Conservation (phyloP, 2,797 vertebrate genomes). For the Artibeus lituratus region DNA sequence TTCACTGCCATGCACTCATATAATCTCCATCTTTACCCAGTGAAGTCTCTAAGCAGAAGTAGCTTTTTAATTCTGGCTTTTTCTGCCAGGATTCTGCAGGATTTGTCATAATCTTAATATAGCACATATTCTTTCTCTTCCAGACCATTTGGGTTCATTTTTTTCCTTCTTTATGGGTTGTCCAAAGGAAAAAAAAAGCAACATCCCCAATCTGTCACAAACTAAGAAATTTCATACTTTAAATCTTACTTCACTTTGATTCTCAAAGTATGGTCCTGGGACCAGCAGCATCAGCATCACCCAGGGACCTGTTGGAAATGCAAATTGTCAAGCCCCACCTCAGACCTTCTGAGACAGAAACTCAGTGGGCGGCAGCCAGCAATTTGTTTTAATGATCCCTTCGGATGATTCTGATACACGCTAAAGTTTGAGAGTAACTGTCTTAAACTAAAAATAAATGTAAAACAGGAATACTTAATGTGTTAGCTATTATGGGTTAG, state of each 20-base stretch:
- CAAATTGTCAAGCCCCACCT: neutral
- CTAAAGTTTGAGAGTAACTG: neutral
- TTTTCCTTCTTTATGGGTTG: neutral
- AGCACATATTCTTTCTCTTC: neutral
- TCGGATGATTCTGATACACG: neutral
- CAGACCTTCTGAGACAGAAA: neutral
- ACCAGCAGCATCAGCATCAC: neutral
- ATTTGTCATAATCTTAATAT: neutral
- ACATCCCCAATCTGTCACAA: neutral
- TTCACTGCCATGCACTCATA: neutral
- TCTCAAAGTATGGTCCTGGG: neutral
- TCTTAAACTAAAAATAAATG: neutral
- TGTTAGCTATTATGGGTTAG: neutral
- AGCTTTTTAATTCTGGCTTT: neutral
- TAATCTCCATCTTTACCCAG: neutral
- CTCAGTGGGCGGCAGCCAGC: neutral
- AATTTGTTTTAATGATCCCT: neutral
- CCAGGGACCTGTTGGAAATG: neutral
- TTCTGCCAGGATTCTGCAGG: neutral
- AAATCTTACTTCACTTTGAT: neutral
- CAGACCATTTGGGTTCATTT: conserved; percentile 12
- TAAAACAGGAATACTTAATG: neutral
- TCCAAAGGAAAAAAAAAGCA: conserved; percentile 2
- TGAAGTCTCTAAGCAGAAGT: neutral
- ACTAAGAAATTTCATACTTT: conserved; percentile 28